phyloP scores from a whole-genome alignment of 1,140 invertebrate genomes.

The Daktulosphaira vitifoliae region DNA sequence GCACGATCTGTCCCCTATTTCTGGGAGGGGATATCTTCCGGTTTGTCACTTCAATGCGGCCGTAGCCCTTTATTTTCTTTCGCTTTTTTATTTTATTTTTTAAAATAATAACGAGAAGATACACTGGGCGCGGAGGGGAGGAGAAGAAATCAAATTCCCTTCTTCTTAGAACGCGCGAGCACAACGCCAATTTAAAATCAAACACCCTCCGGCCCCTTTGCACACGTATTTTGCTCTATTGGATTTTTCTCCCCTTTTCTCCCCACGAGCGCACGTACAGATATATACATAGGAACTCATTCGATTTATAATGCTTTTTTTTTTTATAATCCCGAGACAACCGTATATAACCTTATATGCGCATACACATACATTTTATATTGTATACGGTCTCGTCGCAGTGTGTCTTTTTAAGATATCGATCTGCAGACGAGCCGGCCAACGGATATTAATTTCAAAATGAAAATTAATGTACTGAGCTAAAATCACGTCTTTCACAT shows the following conservation, averaged over 20 bases:
- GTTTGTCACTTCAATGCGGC: conserved; percentile 23
- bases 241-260: conserved; percentile 13
- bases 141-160: conserved; percentile 32
- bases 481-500: not conserved
- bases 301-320: not conserved
- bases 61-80: conserved; percentile 31
- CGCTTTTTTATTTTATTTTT: not conserved
- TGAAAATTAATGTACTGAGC: conserved; percentile 18
- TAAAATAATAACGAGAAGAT: conserved; percentile 30
- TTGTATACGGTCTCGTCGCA: not conserved
- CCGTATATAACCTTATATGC: no score
- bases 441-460: conserved; percentile 27
- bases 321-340: conserved; percentile 22
- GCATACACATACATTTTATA: no score
- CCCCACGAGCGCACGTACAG: not conserved
- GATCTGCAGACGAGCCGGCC: conserved; percentile 9
- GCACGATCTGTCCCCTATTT: not conserved
- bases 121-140: not conserved
- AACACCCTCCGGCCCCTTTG: conserved; percentile 15
- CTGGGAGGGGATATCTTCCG: conserved; percentile 20
- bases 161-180: not conserved
- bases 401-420: conserved; percentile 18
- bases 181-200: conserved; percentile 30
- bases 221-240: conserved; percentile 24
- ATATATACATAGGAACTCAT: no score